Conservation (phyloP, 2,888 invertebrate genomes). For the Aphidius colemani region DNA sequence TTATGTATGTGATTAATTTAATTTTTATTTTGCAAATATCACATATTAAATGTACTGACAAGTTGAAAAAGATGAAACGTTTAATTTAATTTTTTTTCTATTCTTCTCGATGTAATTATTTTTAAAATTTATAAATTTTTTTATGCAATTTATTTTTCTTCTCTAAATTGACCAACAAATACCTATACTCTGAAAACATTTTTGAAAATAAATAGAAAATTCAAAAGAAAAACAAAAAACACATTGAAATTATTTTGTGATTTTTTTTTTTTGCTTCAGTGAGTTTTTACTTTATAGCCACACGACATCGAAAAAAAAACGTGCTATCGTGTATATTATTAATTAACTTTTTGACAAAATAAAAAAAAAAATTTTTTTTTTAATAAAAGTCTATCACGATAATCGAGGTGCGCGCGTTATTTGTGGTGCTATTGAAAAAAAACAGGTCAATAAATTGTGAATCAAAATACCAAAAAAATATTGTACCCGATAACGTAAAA, state of each 20-base stretch:
- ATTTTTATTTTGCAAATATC: too few species aligned
- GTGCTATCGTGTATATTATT: constrained; percentile 46
- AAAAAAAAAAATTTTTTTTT: constrained; percentile 20
- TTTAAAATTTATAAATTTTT: too few species aligned
- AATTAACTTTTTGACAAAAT: constrained; percentile 19
- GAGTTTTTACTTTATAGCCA: constrained; percentile 52
- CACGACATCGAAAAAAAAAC: constrained; percentile 57
- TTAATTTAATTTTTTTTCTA: too few species aligned
- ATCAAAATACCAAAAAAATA: constrained; percentile 56
- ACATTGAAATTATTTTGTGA: constrained; percentile 30
- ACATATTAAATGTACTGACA: too few species aligned
- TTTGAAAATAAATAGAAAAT: constrained; percentile 14
- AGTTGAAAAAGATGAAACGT: too few species aligned
- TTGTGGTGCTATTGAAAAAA: constrained; percentile 57
- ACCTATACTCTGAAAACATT: too few species aligned
- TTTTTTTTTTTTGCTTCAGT: constrained; percentile 44
- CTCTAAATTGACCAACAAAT: too few species aligned
- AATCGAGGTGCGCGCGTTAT: constrained; percentile 49
- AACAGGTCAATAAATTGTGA: constrained; percentile 46
- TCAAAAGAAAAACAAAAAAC: constrained; percentile 38
- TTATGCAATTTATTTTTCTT: too few species aligned
- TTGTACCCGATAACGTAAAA: constrained; percentile 31
- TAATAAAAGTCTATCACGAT: constrained; percentile 42
- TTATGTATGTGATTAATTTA: too few species aligned
- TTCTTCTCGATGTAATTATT: too few species aligned